Evolutionary conservation across 2,888 invertebrate genomes (phyloP), one percentile per base, ranked within the genome.

Genomic region (Caenorhabditis sp.): DNA sequence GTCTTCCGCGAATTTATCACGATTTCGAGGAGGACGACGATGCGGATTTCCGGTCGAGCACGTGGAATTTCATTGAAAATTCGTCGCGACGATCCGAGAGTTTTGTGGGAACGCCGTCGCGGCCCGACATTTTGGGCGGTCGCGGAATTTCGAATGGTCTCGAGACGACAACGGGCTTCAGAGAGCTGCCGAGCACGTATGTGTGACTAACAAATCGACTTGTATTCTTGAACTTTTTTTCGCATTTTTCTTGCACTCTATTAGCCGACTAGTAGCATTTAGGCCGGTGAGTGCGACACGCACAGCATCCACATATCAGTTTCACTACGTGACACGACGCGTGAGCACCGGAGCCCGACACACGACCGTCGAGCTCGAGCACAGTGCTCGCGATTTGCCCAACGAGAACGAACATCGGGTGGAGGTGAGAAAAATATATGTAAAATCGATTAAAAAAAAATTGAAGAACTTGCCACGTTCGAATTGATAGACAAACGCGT

Each of bases 241-340:
- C 27, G 17, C 30, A 20, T 22, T 59, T 50, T 39, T 32, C 9
- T 26, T 52, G 9, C 6, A 9, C 30, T 17, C 11, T 46, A 35
- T 43, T 43, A 22, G 20, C 15, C 2, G 20, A 7, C n/a, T n/a
- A n/a, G n/a, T n/a, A n/a, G n/a, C 5, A 30, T 35, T 0, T 65
- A 70, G 65, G 37, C 77, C 73, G 41, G 43, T 78, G 37, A 77
- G 63, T 41, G 48, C 72, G 15, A 53, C 55, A n/a, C 65, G 48
- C 2, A 77, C 72, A 6, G 59, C 61, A 2, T 66, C 72, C 17
- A 70, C 76, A 9, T 76, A 76, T 37, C 66, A 66, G 53, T 76
- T 76, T 50, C 76, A 70, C 63, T 76, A 76, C 76, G 76, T 76
- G 58, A 70, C 76, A 41, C 68, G 70, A 46, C 48, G 58, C 6